These are phyloP conservation scores for Epirrhoe tristata DNA, from an alignment of 2,888 invertebrate genomes.

Conservation along the genomic window DNA sequence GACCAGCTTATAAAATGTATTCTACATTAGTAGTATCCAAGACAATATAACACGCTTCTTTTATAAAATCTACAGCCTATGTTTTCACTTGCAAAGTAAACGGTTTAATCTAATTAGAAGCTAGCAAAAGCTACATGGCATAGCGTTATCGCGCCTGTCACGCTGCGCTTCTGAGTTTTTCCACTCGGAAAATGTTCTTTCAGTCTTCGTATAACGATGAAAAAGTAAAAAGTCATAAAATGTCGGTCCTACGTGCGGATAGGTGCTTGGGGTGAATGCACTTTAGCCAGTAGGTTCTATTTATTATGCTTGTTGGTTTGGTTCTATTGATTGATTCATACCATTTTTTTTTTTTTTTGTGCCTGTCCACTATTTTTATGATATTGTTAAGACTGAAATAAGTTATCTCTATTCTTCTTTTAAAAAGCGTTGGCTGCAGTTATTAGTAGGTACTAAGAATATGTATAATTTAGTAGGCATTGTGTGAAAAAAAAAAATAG, in stretches of 20 bases:
- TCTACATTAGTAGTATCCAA: too few species aligned
- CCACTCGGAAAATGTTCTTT: slow-evolving; percentile 68
- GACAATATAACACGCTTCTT: too few species aligned
- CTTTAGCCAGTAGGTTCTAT: slow-evolving; percentile 49
- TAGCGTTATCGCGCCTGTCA: slow-evolving; percentile 70
- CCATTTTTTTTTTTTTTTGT: slow-evolving; percentile 56
- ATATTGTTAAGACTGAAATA: slow-evolving; percentile 12
- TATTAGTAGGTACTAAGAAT: slow-evolving; percentile 30
- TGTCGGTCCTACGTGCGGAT: slow-evolving; percentile 48
- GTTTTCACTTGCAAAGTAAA: not conserved
- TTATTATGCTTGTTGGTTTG: slow-evolving; percentile 44
- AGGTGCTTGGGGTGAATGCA: slow-evolving; percentile 57
- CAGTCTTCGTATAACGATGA: slow-evolving; percentile 58
- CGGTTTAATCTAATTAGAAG: slow-evolving; percentile 69
- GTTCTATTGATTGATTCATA: slow-evolving; percentile 71
- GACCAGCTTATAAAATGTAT: too few species aligned
- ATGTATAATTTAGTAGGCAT: too few species aligned
- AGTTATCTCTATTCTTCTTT: slow-evolving; percentile 59
- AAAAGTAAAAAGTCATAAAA: slow-evolving; percentile 62
- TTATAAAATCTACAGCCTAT: not conserved
- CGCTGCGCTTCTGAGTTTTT: slow-evolving; percentile 61
- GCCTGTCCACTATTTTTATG: slow-evolving; percentile 3
- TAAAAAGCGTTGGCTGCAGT: slow-evolving; percentile 44
- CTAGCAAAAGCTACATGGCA: slow-evolving; percentile 50
- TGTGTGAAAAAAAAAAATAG: slow-evolving; percentile 45